Percentiles rank a stretch among this genome's conserved stretches.
These are phyloP conservation scores for Ictalurus furcatus DNA, from an alignment of 2,113 vertebrate species.

Conservation along the genomic window DNA sequence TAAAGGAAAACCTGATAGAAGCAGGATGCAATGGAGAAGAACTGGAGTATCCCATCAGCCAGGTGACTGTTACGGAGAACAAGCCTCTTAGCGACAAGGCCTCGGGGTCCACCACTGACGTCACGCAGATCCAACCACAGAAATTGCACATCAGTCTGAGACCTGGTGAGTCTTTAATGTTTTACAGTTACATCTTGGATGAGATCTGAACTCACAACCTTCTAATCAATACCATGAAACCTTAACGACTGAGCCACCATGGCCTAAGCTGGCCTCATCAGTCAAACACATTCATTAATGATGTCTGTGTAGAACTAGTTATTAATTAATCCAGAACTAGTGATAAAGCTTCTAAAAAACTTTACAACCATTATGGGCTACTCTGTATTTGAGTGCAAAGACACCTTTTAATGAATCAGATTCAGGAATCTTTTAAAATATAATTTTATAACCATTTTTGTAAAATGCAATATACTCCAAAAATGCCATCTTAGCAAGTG, in stretches of 20 bases:
- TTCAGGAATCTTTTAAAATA: background rate
- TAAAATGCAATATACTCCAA: too few relatives aligned
- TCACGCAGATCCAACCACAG: constrained; percentile 93
- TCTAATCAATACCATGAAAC: background rate
- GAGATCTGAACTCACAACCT: constrained; percentile 1
- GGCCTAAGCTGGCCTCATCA: background rate
- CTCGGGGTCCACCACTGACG: constrained; percentile 75
- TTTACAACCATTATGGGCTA: background rate
- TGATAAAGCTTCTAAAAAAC: background rate
- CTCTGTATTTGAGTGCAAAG: background rate
- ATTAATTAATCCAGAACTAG: background rate
- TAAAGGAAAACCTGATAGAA: constrained; percentile 74
- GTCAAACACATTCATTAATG: background rate
- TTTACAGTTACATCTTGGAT: background rate
- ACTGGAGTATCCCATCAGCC: constrained; percentile 84
- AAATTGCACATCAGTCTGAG: constrained; percentile 82
- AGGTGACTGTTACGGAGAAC: constrained; percentile 70
- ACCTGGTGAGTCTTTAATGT: constrained; percentile 75
- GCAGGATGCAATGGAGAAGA: constrained; percentile 69
- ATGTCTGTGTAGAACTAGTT: background rate
- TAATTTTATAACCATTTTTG: background rate
- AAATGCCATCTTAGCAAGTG: too few relatives aligned
- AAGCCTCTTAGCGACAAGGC: constrained; percentile 85
- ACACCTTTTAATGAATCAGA: background rate
- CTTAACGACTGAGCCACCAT: background rate